phyloP scores from a whole-genome alignment of 2,113 vertebrate species.

The Phodopus roborovskii region DNA sequence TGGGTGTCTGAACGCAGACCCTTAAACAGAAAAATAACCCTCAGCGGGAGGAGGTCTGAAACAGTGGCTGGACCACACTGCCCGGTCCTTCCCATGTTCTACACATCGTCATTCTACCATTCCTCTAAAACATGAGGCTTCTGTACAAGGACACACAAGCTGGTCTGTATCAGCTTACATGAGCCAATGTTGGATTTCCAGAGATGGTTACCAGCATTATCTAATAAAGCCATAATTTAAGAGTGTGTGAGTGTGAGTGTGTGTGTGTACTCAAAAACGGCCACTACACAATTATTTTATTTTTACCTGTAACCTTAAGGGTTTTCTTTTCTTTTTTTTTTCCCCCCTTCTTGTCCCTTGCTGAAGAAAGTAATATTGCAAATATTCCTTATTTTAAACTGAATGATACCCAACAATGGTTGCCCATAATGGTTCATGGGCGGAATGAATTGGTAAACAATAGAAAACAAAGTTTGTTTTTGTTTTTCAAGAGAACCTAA shows the following conservation, averaged over 20 bases:
- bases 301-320: background rate
- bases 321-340: background rate
- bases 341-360: background rate
- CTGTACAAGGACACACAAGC: background rate
- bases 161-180: background rate
- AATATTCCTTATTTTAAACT: background rate
- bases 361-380: fast-evolving
- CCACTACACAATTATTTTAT: background rate
- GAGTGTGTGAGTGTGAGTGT: background rate
- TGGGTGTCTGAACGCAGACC: background rate
- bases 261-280: background rate
- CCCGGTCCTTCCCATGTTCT: background rate
- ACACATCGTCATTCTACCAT: no score
- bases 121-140: background rate
- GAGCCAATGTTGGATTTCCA: background rate
- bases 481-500: background rate
- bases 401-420: fast-evolving
- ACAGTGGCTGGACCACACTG: background rate
- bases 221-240: background rate
- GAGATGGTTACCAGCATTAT: background rate
- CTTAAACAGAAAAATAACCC: background rate
- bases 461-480: background rate
- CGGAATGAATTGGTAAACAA: background rate
- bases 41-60: background rate
- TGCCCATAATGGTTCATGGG: background rate